Conservation (phyloP, 2,888 invertebrate species). For the Thecophora atra region DNA sequence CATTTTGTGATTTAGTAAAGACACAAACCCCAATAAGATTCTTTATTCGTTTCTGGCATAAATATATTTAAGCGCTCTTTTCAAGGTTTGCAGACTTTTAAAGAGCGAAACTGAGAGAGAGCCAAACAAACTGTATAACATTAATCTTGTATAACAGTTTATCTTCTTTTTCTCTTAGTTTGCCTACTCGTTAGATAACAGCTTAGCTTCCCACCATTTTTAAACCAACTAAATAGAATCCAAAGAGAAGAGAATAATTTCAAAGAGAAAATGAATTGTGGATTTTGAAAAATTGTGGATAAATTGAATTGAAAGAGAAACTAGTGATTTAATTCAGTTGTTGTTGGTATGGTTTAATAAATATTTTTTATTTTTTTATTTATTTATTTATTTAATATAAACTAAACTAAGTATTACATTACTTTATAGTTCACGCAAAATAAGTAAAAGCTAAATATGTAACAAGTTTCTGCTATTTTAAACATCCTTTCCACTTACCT, state of each 20-base stretch:
- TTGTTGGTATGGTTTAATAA: too few species aligned
- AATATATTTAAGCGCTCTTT: neutral
- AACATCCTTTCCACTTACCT: neutral
- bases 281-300: neutral
- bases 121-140: too few species aligned
- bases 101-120: neutral
- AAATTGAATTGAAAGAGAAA: neutral
- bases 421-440: too few species aligned
- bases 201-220: neutral
- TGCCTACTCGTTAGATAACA: neutral
- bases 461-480: neutral
- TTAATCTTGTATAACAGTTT: conserved; percentile 13
- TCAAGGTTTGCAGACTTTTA: neutral
- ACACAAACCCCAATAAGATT: too few species aligned
- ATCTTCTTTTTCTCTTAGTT: neutral
- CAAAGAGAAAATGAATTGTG: neutral
- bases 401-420: too few species aligned
- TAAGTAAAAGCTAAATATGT: too few species aligned
- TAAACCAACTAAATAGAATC: neutral
- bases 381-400: too few species aligned
- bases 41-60: too few species aligned
- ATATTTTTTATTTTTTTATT: neutral
- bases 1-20: too few species aligned
- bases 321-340: neutral
- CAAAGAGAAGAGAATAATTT: neutral